Evolutionary conservation across 2,797 vertebrate genomes (phyloP), one percentile per base, ranked within the genome.

Genomic region (Micropoecilia bifurca): DNA sequence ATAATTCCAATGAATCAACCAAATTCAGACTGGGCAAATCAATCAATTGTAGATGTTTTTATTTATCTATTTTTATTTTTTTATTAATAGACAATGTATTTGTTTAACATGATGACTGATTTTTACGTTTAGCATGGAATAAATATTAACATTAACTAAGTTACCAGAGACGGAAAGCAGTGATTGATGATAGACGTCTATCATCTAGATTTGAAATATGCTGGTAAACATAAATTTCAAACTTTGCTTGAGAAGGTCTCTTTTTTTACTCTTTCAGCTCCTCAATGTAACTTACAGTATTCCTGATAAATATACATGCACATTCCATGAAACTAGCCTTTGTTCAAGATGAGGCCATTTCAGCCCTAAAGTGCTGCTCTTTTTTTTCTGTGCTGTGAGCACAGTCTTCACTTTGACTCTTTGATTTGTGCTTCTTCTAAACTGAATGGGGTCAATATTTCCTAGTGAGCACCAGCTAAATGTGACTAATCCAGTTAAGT

Each of bases 381-480:
- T 43, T 43, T 25, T 45, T 28, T 14, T 71, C 33, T 46, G 16
- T 63, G 59, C 59, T 36, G 14, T 18, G 30, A 63, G 59, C 30
- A 8, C 5, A 36, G 59, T 18, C 30, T 36, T 63, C 14, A 63
- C 14, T 63, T 7, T 63, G 14, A 33, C 30, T 63, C 59, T 63
- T 16, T 63, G 30, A 63, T 63, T 36, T 63, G 28, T 25, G 77
- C 30, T 36, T 48, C 14, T 39, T 79, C 30, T 46, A 48, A 72
- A 4, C 10, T 50, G 33, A 74, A 66, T 50, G 25, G 36, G 71
- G 73, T 80, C 63, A 71, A 28, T 36, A 71, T 48, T 76, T 25
- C 25, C 39, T 45, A 48, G 4, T 63, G 33, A 33, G 16, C 10
- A n/a, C 61, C 25, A 39, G 7, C 53, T 46, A 72, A 30, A 75